Evolutionary conservation across 2,888 invertebrate species (phyloP).

Genomic region (Lymantria monacha): DNA sequence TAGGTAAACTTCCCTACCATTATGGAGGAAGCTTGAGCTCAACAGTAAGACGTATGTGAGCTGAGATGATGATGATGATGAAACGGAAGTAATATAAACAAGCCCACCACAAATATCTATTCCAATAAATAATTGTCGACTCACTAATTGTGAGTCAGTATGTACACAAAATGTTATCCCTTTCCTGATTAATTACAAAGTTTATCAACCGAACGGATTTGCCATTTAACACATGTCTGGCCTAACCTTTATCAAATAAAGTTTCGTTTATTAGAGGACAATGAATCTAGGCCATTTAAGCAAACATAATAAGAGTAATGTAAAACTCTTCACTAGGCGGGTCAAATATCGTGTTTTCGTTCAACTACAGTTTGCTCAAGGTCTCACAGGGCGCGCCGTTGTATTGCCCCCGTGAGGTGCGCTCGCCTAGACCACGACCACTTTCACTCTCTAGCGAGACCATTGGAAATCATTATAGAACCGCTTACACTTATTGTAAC

Average conservation of each 20-base stretch:
- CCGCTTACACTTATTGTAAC: conserved; percentile 33
- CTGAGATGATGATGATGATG: no score
- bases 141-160: no score
- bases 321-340: conserved; percentile 10
- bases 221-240: conserved; percentile 5
- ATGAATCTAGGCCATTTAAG: conserved; percentile 6
- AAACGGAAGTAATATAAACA: no score
- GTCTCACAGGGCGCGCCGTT: conserved; percentile 37
- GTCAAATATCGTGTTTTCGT: conserved; percentile 18
- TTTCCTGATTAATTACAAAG: conserved; percentile 1
- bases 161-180: no score
- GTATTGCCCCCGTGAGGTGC: conserved; percentile 36
- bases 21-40: no score
- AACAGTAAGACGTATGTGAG: no score
- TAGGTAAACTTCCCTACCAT: no score
- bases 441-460: conserved; percentile 68
- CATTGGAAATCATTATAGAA: conserved; percentile 45
- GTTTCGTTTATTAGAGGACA: conserved; percentile 8
- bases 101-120: no score
- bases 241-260: conserved; percentile 14
- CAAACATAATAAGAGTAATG: conserved; percentile 3
- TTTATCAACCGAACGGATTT: conserved; percentile 5
- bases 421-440: conserved; percentile 59
- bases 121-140: no score
- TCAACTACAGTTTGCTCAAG: conserved; percentile 37